A percentile compares a stretch with the other conserved stretches of the same genome.
Evolutionary conservation across 2,888 invertebrate genomes (phyloP).

Genomic region (Drosophila anomelani): DNA sequence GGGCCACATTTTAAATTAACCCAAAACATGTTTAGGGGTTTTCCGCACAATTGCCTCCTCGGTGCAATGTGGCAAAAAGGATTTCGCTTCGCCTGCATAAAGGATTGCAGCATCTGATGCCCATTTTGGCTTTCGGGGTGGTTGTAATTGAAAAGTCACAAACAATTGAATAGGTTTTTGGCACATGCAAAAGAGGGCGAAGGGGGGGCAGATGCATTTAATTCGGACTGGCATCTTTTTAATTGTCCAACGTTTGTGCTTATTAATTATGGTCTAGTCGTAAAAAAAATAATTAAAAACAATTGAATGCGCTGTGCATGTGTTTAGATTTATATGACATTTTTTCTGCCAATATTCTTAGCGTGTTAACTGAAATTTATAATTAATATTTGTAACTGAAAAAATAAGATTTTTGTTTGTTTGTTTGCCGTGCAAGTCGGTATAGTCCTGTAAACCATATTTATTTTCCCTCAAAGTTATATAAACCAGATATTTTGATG

Average conservation of each 20-base stretch:
- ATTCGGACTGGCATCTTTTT: slow-evolving; percentile 9
- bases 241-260: slow-evolving; percentile 11
- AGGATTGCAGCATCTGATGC: slow-evolving; percentile 66
- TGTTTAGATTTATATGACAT: neutral
- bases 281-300: slow-evolving; percentile 1
- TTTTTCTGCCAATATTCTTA: neutral
- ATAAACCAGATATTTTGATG: too few relatives aligned
- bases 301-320: neutral
- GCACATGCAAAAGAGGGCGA: neutral
- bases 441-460: too few relatives aligned
- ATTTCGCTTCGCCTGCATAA: slow-evolving; percentile 47
- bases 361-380: neutral
- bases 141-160: slow-evolving; percentile 30
- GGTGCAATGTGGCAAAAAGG: slow-evolving; percentile 69
- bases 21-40: slow-evolving; percentile 83
- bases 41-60: slow-evolving; percentile 80
- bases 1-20: slow-evolving; percentile 83
- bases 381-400: too few relatives aligned
- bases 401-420: too few relatives aligned
- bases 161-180: slow-evolving; percentile 22
- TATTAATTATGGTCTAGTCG: neutral
- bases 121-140: slow-evolving; percentile 23
- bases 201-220: neutral
- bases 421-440: too few relatives aligned
- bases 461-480: too few relatives aligned